Percentiles rank a stretch among this genome's conserved stretches.
Conservation (phyloP, 2,888 invertebrate genomes). For the Noctuana brunneofusca region DNA sequence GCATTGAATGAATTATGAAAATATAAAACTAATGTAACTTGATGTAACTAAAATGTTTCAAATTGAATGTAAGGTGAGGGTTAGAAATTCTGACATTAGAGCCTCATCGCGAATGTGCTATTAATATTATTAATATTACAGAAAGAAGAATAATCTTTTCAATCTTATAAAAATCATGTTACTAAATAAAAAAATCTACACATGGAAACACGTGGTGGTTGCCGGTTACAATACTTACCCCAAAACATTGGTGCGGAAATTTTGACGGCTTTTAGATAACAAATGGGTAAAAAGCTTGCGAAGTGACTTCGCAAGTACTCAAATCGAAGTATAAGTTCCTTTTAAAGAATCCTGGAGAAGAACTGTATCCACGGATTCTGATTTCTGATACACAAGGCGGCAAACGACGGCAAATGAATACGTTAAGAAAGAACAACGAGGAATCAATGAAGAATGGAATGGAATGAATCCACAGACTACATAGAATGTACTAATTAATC, state of each 20-base stretch:
- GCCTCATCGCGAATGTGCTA: no score
- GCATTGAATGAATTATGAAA: no score
- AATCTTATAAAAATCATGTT: neutral
- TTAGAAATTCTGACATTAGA: no score
- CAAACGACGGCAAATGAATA: neutral
- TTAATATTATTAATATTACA: no score
- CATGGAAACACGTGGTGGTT: slow-evolving; percentile 70
- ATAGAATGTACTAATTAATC: no score
- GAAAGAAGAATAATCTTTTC: no score
- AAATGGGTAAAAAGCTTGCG: slow-evolving; percentile 1
- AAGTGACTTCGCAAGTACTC: slow-evolving; percentile 17
- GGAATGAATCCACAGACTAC: no score
- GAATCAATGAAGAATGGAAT: no score
- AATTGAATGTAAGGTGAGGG: no score
- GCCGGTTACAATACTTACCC: slow-evolving; percentile 64
- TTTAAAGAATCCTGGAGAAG: neutral
- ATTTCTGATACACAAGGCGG: neutral
- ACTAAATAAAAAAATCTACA: slow-evolving; percentile 6
- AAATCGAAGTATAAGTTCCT: neutral
- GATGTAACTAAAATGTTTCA: no score
- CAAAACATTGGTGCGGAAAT: slow-evolving; percentile 67
- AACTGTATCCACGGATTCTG: neutral
- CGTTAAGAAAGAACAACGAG: no score
- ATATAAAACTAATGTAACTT: no score
- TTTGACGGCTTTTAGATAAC: slow-evolving; percentile 24